A percentile compares a stretch with the other conserved stretches of the same genome.
Conservation (phyloP, 92 coral and sea anemone species). For the Bergia puertoricense region DNA sequence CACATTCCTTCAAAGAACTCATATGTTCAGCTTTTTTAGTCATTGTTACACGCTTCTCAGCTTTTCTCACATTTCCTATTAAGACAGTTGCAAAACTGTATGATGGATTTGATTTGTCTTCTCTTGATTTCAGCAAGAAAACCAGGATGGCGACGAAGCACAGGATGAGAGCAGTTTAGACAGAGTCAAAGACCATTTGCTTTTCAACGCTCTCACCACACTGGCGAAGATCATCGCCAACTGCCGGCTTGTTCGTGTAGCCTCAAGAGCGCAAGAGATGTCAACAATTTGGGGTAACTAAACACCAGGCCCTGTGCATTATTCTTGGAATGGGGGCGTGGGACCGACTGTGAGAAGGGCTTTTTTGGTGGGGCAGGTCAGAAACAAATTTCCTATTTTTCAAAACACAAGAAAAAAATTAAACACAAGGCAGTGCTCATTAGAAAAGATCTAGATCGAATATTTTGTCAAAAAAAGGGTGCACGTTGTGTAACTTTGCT, state of each 20-base stretch:
- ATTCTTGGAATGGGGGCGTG: neutral
- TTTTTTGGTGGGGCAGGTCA: neutral
- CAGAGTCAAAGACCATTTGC: constrained; percentile 80
- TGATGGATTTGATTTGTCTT: neutral
- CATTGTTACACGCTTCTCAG: too few species aligned
- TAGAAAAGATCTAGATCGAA: neutral
- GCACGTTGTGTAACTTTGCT: too few species aligned
- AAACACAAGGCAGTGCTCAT: too few species aligned
- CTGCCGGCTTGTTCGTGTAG: constrained; percentile 58
- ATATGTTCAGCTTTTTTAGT: too few species aligned
- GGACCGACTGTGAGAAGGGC: neutral
- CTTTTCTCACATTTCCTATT: neutral
- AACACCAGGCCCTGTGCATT: neutral
- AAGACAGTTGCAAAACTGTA: neutral
- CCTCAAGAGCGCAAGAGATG: constrained; percentile 66
- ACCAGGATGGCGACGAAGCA: constrained; percentile 41
- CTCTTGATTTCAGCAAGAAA: constrained; percentile 38
- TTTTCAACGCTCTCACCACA: constrained; percentile 85
- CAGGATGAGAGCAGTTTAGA: constrained; percentile 42
- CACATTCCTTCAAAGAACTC: too few species aligned
- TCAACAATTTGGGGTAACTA: constrained; percentile 78
- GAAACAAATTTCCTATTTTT: neutral
- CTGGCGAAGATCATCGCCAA: constrained; percentile 78
- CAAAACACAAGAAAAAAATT: neutral
- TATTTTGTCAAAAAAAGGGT: neutral